Base-by-base conservation (phyloP, 2,113 vertebrate genomes). In the Perognathus longimembris region DNA sequence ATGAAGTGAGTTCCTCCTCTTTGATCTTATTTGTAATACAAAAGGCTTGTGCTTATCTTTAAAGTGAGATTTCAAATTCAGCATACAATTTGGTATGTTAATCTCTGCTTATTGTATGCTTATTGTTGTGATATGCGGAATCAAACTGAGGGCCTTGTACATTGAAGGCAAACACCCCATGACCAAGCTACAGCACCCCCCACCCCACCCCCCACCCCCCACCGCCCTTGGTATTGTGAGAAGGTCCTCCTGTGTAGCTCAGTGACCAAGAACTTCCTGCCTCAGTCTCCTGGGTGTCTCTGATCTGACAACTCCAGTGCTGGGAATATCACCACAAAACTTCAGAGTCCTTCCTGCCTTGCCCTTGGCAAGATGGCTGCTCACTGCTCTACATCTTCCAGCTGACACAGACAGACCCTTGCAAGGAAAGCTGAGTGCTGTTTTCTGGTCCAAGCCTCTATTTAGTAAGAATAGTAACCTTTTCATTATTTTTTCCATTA, bases 61-160 rank as follows among this genome's bases (percentile, higher is more conserved):
- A 71, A 69, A 91, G 73, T 83, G 34, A 34, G 17, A 76, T 54
- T 85, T 50, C 91, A 63, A 82, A 42, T 64, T 26, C 74, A 64
- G 70, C 50, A n/a, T 22, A 73, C 22, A 73, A 85, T 42, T 80
- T 73, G 26, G 36, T 45, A 86, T 17, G 6, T 34, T 54, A 7
- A 38, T 61, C 12, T 88, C 26, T 3, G 38, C 38, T 90, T 79
- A 67, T 66, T 50, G 50, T 17, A 15, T 54, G 50, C n/a, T 38
- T n/a, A 85, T 21, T 73, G 38, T 22, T 40, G 3, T 61, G 6
- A 61, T 61, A 26, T 73, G 59, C 21, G 36, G 22, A 3, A 71
- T 40, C 34, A 34, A 38, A 40, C 11, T 12, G 3, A 9, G 17
- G 70, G 21, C 70, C 70, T 38, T 24, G 9, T 26, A 22, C 70